Evolutionary conservation across 2,797 vertebrate species (phyloP).

Genomic region (Pogonophryne albipinna): DNA sequence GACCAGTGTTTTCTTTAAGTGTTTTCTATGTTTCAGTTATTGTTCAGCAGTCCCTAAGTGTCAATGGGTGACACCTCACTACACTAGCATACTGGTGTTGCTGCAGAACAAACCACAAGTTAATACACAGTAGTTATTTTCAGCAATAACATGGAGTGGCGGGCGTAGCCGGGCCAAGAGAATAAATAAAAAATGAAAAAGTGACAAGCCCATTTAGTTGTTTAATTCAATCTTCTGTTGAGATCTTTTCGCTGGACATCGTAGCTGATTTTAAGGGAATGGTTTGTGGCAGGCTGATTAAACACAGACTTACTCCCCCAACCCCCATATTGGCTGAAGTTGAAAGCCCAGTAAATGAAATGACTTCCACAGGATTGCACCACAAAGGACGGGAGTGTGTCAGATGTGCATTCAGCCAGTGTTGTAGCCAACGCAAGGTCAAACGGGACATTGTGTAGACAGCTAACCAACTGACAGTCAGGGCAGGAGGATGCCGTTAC

Average conservation of each 20-base stretch:
- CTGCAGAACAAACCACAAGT: slow-evolving; percentile 47
- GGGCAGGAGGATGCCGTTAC: slow-evolving; percentile 76
- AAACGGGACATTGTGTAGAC: slow-evolving; percentile 78
- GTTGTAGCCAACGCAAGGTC: slow-evolving; percentile 79
- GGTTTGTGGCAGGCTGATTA: slow-evolving; percentile 79
- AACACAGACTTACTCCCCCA: slow-evolving; percentile 63
- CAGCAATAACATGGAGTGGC: slow-evolving; percentile 61
- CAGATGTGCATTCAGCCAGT: slow-evolving; percentile 83
- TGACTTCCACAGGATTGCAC: slow-evolving; percentile 85
- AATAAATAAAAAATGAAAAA: slow-evolving; percentile 69
- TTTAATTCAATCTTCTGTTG: slow-evolving; percentile 73
- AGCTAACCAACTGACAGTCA: slow-evolving; percentile 72
- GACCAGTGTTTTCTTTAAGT: not conserved
- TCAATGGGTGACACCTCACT: not conserved
- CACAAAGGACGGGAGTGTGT: slow-evolving; percentile 82
- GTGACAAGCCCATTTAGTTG: slow-evolving; percentile 72
- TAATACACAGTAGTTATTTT: slow-evolving; percentile 48
- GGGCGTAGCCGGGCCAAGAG: slow-evolving; percentile 45
- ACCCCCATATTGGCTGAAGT: slow-evolving; percentile 73
- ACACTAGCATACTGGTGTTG: slow-evolving; percentile 10
- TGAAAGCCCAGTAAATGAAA: slow-evolving; percentile 85
- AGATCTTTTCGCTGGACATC: slow-evolving; percentile 67
- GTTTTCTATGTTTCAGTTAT: slow-evolving; percentile 1
- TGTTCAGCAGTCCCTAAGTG: not conserved
- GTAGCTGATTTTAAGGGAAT: slow-evolving; percentile 72